These are phyloP conservation scores for Eptesicus fuscus DNA, from an alignment of 2,113 vertebrate species.

Conservation along the genomic window DNA sequence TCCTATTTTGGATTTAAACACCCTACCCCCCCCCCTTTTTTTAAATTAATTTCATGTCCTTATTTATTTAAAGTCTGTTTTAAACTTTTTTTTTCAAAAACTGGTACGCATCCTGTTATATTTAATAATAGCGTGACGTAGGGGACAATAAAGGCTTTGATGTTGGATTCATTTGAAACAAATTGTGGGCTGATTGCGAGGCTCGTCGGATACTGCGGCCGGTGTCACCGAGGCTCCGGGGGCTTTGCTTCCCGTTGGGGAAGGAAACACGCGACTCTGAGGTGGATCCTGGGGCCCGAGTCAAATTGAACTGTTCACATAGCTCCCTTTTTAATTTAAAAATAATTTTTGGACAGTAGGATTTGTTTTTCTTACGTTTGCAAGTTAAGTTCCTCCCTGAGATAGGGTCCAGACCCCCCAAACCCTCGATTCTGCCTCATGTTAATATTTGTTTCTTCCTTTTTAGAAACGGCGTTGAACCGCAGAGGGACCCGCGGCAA, in stretches of 20 bases:
- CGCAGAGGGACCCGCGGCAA: slow-evolving; percentile 2
- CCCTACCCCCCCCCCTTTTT: not conserved
- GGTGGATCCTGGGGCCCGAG: not conserved
- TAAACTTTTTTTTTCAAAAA: slow-evolving; percentile 2
- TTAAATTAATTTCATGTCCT: not conserved
- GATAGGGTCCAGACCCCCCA: not conserved
- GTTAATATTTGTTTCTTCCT: not conserved
- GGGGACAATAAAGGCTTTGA: slow-evolving; percentile 45
- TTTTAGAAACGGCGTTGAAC: not conserved
- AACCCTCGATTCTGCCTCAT: not conserved
- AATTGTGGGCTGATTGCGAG: slow-evolving; percentile 33
- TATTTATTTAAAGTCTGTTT: slow-evolving; percentile 58
- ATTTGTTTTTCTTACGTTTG: slow-evolving; percentile 24
- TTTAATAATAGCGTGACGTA: slow-evolving; percentile 59
- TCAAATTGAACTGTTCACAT: not conserved
- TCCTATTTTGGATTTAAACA: not conserved
- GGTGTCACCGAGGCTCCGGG: slow-evolving; percentile 21
- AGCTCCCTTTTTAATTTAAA: not conserved
- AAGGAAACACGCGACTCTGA: not conserved
- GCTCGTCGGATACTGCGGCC: not conserved
- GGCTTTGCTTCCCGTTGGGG: not conserved
- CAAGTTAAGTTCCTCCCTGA: slow-evolving; percentile 1
- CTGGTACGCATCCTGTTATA: not conserved
- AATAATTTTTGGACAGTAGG: not conserved
- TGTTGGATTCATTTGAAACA: slow-evolving; percentile 55